Evolutionary conservation across 2,113 vertebrate genomes (phyloP), one percentile per base, ranked within the genome.

Genomic region (Chloroceryle aenea): DNA sequence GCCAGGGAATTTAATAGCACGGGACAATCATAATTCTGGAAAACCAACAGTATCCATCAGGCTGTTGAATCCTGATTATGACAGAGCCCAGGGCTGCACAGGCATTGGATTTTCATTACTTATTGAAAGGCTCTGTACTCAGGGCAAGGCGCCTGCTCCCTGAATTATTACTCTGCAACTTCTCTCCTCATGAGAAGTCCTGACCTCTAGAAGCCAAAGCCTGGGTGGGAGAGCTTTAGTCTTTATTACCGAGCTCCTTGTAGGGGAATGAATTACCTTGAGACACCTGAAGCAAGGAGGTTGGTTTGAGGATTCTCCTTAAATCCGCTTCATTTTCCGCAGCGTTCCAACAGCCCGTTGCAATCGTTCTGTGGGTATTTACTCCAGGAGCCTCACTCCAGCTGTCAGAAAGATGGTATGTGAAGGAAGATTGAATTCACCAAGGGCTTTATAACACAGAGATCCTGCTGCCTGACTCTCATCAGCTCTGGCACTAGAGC

Each of bases 251-350:
- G 12, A 23, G 64, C 69, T 77, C 83, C 77, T 69, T 58, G 71
- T 18, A 40, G 61, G 69, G 56, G 68, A 95, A 95, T 77, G 43
- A 93, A 96, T 94, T 87, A 63, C 90, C 85, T 88, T 52, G 50
- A 22, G 77, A 56, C 75, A 92, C 91, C 87, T 36, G n/a, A 89
- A 94, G 88, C 67, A 40, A 45, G 77, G 15, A 62, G 78, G 74
- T 38, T 77, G 85, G 25, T 95, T 90, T 83, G 45, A 71, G 89
- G 85, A 47, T 90, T 88, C 95, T 91, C 85, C 79, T 93, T 72
- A 91, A 95, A 89, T 82, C 85, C 32, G 27, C 87, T 88, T 93
- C 62, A 80, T 88, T 92, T 93, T 58, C 47, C 26, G 59, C 71
- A 84, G 88, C 16, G 6, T 94, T 89, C 92, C 62, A 58, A 40